Conservation (phyloP, 2,797 vertebrate genomes). For the Sylvia borin region DNA sequence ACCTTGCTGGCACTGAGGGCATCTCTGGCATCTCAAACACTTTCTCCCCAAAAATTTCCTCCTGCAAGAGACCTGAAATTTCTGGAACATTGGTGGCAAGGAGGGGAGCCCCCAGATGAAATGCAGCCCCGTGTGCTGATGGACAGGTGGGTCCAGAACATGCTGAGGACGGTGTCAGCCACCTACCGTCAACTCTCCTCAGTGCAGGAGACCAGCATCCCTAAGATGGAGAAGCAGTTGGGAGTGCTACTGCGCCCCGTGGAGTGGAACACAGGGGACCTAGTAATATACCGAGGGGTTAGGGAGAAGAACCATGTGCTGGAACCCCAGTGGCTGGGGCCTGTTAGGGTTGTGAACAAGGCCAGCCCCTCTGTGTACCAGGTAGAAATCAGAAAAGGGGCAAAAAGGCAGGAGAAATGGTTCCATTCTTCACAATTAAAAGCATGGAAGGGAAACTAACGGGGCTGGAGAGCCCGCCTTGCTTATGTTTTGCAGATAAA, state of each 20-base stretch:
- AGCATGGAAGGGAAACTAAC: slow-evolving; percentile 72
- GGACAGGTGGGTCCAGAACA: slow-evolving; percentile 57
- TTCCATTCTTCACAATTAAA: slow-evolving; percentile 66
- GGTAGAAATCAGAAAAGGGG: slow-evolving; percentile 59
- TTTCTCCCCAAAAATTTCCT: background rate
- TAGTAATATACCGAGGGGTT: slow-evolving; percentile 38
- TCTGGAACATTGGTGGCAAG: slow-evolving; percentile 38
- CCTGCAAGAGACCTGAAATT: background rate
- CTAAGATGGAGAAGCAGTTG: slow-evolving; percentile 58
- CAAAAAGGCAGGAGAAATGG: slow-evolving; percentile 52
- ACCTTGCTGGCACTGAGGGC: slow-evolving; percentile 42
- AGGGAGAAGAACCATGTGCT: slow-evolving; percentile 60
- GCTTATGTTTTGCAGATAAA: slow-evolving; percentile 71
- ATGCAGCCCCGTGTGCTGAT: slow-evolving; percentile 49
- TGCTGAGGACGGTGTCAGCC: background rate
- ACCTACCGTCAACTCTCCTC: background rate
- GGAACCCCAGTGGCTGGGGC: slow-evolving; percentile 50
- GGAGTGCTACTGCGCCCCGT: background rate
- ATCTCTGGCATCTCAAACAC: background rate
- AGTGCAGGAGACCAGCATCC: slow-evolving; percentile 5
- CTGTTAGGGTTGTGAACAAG: slow-evolving; percentile 60
- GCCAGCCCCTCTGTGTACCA: slow-evolving; percentile 59
- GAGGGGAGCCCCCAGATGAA: slow-evolving; percentile 19
- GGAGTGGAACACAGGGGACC: slow-evolving; percentile 57
- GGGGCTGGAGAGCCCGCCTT: slow-evolving; percentile 69